These are phyloP conservation scores for Nansenia antarctica DNA, from an alignment of 2,113 vertebrate species.

Conservation along the genomic window DNA sequence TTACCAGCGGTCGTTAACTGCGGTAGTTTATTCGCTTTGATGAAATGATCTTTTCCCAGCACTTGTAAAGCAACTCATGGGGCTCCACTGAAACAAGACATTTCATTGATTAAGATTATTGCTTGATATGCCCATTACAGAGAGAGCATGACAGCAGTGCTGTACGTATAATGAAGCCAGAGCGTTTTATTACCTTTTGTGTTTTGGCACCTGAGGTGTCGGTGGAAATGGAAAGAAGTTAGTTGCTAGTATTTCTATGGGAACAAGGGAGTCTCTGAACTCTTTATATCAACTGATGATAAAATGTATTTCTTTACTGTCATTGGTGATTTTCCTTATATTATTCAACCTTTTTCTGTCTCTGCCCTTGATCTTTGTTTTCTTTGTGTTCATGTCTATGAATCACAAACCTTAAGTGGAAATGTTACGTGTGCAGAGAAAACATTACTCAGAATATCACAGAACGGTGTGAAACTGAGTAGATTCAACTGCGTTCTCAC, in stretches of 20 bases:
- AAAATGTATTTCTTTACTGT: background rate
- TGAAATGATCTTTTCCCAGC: conserved; percentile 34
- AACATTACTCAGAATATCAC: too few relatives aligned
- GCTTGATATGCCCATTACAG: conserved; percentile 12
- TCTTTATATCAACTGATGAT: conserved; percentile 4
- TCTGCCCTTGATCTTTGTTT: background rate
- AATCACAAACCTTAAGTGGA: background rate
- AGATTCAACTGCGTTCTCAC: background rate
- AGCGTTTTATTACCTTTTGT: conserved; percentile 26
- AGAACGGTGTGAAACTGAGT: background rate
- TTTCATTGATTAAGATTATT: conserved; percentile 37
- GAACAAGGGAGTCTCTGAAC: conserved; percentile 19
- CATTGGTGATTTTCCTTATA: too few relatives aligned
- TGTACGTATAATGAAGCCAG: conserved; percentile 27
- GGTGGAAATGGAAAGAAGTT: conserved; percentile 11
- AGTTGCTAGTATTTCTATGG: conserved; percentile 31
- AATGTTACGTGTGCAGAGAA: too few relatives aligned
- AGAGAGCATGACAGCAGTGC: conserved; percentile 8
- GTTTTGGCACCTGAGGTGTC: conserved; percentile 36
- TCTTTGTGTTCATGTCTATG: background rate
- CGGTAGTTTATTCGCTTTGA: conserved; percentile 32
- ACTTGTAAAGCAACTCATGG: conserved; percentile 1
- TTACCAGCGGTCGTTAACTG: conserved; percentile 8
- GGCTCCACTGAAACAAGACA: conserved; percentile 13
- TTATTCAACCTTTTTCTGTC: background rate